Evolutionary conservation across 2,888 invertebrate genomes (phyloP).

Genomic region (Xestobium rufovillosum): DNA sequence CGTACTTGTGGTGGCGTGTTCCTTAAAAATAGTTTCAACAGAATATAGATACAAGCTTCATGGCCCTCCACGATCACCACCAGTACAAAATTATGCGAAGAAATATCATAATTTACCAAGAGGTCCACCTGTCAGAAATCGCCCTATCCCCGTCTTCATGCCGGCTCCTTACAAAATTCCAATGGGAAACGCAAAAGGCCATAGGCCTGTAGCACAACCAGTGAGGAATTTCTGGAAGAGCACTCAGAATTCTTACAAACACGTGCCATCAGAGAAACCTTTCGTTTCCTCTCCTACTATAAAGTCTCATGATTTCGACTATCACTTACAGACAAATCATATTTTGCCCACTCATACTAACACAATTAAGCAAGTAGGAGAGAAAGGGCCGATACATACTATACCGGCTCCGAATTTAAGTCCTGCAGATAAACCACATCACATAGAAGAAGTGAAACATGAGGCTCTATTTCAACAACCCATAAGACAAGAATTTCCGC

Average conservation of each 20-base stretch:
- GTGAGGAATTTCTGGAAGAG: conserved; percentile 31
- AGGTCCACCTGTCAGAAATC: conserved; percentile 18
- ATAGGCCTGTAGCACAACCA: conserved; percentile 18
- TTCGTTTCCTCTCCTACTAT: conserved; percentile 32
- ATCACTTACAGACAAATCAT: conserved; percentile 37
- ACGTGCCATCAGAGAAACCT: conserved; percentile 24
- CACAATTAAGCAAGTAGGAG: conserved; percentile 40
- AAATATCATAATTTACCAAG: conserved; percentile 23
- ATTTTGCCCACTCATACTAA: conserved; percentile 34
- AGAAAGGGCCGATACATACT: conserved; percentile 72
- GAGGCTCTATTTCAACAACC: not conserved
- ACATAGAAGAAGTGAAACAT: conserved; percentile 37
- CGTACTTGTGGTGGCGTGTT: conserved; percentile 11
- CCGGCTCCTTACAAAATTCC: conserved; percentile 26
- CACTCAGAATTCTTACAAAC: conserved; percentile 16
- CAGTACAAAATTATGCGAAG: conserved; percentile 31
- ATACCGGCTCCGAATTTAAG: conserved; percentile 79
- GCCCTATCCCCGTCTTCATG: conserved; percentile 29
- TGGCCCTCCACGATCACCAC: conserved; percentile 36
- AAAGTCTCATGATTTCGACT: conserved; percentile 33
- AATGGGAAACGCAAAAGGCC: conserved; percentile 20
- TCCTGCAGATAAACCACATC: conserved; percentile 55
- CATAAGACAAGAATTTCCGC: conserved; percentile 18
- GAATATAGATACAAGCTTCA: conserved; percentile 34
- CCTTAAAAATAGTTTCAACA: conserved; percentile 12